phyloP scores from a whole-genome alignment of 2,797 vertebrate genomes.

The Lagocephalus sceleratus region DNA sequence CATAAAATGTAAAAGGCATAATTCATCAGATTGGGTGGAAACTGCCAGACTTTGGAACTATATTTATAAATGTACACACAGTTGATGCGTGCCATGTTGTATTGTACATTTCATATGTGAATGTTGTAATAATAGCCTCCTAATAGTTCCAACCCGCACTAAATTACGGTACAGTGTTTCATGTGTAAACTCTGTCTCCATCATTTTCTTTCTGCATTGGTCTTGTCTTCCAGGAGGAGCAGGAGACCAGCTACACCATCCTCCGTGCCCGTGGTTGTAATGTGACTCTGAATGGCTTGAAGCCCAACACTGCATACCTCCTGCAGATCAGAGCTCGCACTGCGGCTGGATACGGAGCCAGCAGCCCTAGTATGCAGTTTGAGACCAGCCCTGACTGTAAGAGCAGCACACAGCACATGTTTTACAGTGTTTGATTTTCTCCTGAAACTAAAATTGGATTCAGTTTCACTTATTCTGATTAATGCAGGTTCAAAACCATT shows the following conservation, averaged over 20 bases:
- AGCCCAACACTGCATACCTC: conserved; percentile 92
- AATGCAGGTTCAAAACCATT: background rate
- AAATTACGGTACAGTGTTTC: background rate
- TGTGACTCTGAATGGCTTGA: conserved; percentile 90
- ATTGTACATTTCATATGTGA: background rate
- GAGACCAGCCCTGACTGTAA: conserved; percentile 97
- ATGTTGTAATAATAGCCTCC: background rate
- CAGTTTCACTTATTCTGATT: background rate
- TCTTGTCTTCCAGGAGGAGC: conserved; percentile 85
- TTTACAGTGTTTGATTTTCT: background rate
- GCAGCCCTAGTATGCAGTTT: conserved; percentile 95
- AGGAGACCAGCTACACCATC: conserved; percentile 98
- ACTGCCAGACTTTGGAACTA: conserved; percentile 31
- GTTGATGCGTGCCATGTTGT: background rate
- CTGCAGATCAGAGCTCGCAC: conserved; percentile 97
- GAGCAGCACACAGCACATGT: conserved; percentile 32
- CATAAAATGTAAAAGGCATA: conserved; percentile 56
- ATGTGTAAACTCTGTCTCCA: conserved; percentile 14
- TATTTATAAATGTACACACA: conserved; percentile 23
- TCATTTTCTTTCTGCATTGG: conserved; percentile 4
- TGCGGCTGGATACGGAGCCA: conserved; percentile 92
- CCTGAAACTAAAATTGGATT: background rate
- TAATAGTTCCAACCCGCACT: conserved; percentile 21
- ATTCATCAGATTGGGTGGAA: conserved; percentile 53
- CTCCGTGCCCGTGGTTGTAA: conserved; percentile 91